Evolutionary conservation across 1,140 invertebrate species (phyloP), one percentile per base, ranked within the genome.

Genomic region (Drosophila triauraria): DNA sequence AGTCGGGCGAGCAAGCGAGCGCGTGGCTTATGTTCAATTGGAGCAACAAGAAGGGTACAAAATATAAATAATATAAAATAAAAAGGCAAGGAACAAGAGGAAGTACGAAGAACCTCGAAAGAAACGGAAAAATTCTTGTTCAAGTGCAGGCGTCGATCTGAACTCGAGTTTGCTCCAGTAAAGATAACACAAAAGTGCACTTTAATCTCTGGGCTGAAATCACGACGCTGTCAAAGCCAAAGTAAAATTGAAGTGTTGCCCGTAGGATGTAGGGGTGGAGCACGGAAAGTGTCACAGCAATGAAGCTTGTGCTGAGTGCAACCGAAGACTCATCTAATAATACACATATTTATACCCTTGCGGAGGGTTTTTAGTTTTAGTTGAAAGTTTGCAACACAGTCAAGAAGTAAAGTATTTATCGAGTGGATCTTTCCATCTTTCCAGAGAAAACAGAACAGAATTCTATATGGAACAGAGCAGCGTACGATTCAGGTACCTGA

Each of bases 161-260:
- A 68, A 83, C 80, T 83, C 67, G 50, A 59, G 82, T 62, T 54
- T 20, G 82, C 65, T 40, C 13, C 32, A 54, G 74, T 68, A 88
- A 74, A 90, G 84, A 88, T 88, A 84, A 88, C 84, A 88, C 65
- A 82, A 84, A n/a, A 90, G 85, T 90, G 84, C 84, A 88, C 84
- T 88, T 88, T 88, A 90, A 88, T 88, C 84, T 84, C 71, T 90
- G 80, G 72, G 74, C 82, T 75, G 65, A 84, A 88, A 88, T 88
- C 84, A 88, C 85, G 64, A 53, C 54, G 59, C 56, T 68, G 64
- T 61, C 63, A 69, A 61, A 78, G 84, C 78, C 61, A 87, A 76
- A 78, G 69, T 78, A 68, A 81, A 88, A 88, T 88, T 88, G 84
- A 88, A 88, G 84, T 84, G 80, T 75, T 43, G 48, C 44, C 38